phyloP scores from a whole-genome alignment of 2,113 vertebrate species.

The Nothocercus nigrocapillus region DNA sequence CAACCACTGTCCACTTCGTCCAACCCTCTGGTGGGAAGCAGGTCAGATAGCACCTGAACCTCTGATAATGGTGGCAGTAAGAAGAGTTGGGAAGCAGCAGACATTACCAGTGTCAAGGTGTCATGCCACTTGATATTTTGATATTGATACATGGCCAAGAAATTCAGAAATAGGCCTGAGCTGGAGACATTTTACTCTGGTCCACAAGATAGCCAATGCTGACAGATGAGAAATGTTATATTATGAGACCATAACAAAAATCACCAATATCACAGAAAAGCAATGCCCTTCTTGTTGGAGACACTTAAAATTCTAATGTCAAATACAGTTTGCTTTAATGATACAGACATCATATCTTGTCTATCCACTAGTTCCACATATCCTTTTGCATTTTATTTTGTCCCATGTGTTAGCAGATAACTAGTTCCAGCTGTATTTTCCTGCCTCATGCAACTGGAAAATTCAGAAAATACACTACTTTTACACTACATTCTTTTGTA shows the following conservation, averaged over 20 bases:
- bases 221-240: neutral
- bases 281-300: neutral
- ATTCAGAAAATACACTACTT: neutral
- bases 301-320: neutral
- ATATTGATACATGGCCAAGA: neutral
- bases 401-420: neutral
- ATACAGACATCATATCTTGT: neutral
- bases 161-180: neutral
- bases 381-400: neutral
- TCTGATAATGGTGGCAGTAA: rapidly evolving
- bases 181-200: neutral
- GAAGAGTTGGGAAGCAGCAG: neutral
- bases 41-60: neutral
- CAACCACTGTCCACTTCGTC: neutral
- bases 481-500: neutral
- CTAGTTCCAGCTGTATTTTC: neutral
- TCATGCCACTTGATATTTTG: neutral
- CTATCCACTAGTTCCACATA: neutral
- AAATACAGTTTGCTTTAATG: neutral
- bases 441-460: neutral
- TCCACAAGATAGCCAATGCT: neutral
- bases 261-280: neutral
- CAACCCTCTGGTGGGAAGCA: neutral
- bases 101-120: neutral
- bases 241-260: neutral